Conservation (phyloP, 1,140 invertebrate species). For the Drosophila carrolli region DNA sequence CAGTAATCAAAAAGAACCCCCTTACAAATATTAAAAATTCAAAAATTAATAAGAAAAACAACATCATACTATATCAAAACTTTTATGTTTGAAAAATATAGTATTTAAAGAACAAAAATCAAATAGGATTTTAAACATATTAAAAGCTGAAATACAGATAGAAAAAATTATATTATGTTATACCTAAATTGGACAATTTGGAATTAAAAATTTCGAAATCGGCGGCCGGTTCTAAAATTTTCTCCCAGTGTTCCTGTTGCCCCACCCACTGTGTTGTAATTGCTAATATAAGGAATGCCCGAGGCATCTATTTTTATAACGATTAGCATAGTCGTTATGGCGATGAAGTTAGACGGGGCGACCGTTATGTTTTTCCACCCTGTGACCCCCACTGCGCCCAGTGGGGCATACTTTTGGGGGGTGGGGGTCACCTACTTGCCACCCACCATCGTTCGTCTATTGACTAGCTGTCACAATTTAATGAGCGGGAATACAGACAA, state of each 20-base stretch:
- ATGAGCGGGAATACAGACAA: not conserved
- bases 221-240: not conserved
- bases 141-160: no score
- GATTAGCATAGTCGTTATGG: slow-evolving; percentile 51
- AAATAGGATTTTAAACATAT: no score
- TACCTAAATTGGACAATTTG: no score
- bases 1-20: no score
- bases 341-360: slow-evolving; percentile 29
- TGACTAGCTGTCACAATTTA: slow-evolving; percentile 23
- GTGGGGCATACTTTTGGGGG: slow-evolving; percentile 39
- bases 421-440: not conserved
- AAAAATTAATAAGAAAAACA: no score
- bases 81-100: no score
- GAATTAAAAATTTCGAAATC: not conserved
- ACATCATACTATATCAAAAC: no score
- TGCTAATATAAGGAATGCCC: slow-evolving; percentile 36
- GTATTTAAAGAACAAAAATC: no score
- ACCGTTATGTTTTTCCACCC: slow-evolving; percentile 15
- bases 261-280: slow-evolving; percentile 15
- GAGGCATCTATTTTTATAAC: slow-evolving; percentile 51
- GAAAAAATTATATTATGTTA: no score
- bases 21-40: no score
- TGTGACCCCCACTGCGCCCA: not conserved
- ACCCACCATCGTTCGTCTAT: slow-evolving; percentile 4
- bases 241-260: slow-evolving; percentile 1